A percentile compares a stretch with the other conserved stretches of the same genome.
These are phyloP conservation scores for Anomalospiza imberbis DNA, from an alignment of 2,797 vertebrate genomes.

Conservation along the genomic window DNA sequence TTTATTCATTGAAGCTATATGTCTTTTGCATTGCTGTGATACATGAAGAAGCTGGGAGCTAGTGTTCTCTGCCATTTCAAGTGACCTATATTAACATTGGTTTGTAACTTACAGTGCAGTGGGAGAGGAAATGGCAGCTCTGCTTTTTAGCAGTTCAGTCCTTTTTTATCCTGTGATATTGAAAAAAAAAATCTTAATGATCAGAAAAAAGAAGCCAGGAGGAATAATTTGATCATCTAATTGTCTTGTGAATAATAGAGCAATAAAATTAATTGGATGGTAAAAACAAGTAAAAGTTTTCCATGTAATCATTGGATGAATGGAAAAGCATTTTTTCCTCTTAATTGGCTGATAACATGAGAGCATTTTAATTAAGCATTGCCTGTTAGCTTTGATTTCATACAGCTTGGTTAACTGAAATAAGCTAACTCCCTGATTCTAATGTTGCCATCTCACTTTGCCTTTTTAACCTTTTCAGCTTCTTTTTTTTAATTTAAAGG, in stretches of 20 bases:
- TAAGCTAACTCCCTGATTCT: background rate
- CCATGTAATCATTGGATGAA: background rate
- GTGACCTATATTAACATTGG: background rate
- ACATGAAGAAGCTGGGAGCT: background rate
- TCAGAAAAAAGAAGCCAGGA: background rate
- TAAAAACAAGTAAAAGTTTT: background rate
- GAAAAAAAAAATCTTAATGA: background rate
- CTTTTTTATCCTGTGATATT: background rate
- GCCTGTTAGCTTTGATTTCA: background rate
- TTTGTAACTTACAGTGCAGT: background rate
- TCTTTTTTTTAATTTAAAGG: background rate
- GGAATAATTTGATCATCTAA: background rate
- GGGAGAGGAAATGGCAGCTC: background rate
- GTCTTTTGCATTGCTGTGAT: background rate
- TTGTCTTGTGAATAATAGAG: background rate
- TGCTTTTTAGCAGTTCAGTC: background rate
- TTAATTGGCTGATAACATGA: background rate
- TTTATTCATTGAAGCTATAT: background rate
- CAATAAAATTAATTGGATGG: background rate
- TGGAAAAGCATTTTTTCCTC: background rate
- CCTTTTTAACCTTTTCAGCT: background rate
- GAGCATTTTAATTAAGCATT: background rate
- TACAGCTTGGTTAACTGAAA: background rate
- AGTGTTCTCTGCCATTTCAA: background rate
- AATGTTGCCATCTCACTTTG: background rate